A percentile compares a stretch with the other conserved stretches of the same genome.
phyloP scores from a whole-genome alignment of 2,888 invertebrate species.

The Geotrupes spiniger region DNA sequence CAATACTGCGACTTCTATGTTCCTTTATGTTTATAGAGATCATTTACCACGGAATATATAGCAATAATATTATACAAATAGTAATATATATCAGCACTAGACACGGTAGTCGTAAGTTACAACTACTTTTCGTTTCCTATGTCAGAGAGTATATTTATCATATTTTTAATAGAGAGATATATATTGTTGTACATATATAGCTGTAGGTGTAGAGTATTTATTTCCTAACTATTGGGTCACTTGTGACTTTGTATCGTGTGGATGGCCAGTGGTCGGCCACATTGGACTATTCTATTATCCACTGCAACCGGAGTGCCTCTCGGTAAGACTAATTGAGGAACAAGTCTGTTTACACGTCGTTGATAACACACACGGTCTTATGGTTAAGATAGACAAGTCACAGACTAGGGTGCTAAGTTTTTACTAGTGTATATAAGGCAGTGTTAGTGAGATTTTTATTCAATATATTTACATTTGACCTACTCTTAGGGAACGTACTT shows the following conservation, averaged over 20 bases:
- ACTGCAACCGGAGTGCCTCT: conserved; percentile 40
- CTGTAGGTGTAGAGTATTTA: conserved; percentile 16
- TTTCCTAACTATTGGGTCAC: conserved; percentile 10
- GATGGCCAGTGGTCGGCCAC: conserved; percentile 31
- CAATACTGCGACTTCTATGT: conserved; percentile 44
- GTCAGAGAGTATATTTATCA: conserved; percentile 62
- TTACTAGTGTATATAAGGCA: conserved; percentile 24
- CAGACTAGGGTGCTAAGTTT: conserved; percentile 15
- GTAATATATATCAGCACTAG: conserved; percentile 44
- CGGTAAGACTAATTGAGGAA: conserved; percentile 34
- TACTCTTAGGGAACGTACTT: conserved; percentile 3
- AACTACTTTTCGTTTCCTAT: conserved; percentile 62
- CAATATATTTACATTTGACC: neutral
- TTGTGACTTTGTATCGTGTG: conserved; percentile 9
- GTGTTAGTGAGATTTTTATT: conserved; percentile 31
- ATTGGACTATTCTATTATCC: conserved; percentile 17
- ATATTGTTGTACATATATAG: conserved; percentile 47
- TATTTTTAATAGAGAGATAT: conserved; percentile 54
- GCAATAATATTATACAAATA: conserved; percentile 44
- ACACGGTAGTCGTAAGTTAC: conserved; percentile 57
- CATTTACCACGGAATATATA: conserved; percentile 47
- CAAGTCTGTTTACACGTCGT: conserved; percentile 31
- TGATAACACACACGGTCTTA: conserved; percentile 21
- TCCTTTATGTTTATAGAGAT: conserved; percentile 40
- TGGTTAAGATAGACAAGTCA: conserved; percentile 16